phyloP scores from a whole-genome alignment of 92 coral and sea anemone species.

The Umimayanthus kanabou region DNA sequence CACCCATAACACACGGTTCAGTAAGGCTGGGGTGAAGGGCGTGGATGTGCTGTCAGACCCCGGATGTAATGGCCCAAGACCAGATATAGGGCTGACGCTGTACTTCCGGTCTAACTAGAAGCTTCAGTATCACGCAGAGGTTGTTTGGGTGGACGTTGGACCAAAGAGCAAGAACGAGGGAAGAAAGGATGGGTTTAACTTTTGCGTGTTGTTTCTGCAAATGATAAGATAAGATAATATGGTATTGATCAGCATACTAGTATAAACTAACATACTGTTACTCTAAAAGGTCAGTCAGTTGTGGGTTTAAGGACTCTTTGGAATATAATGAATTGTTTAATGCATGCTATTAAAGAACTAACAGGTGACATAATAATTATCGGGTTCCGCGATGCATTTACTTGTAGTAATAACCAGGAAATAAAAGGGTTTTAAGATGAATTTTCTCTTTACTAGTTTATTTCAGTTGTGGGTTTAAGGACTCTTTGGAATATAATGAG shows the following conservation, averaged over 20 bases:
- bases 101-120: constrained; percentile 63
- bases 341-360: neutral
- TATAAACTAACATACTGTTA: too few relatives aligned
- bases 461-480: too few relatives aligned
- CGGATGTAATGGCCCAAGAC: constrained; percentile 71
- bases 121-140: neutral
- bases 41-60: constrained; percentile 74
- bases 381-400: neutral
- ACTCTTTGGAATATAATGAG: neutral
- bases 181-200: too few relatives aligned
- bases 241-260: neutral
- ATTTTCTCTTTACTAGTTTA: too few relatives aligned
- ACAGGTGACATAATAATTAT: too few relatives aligned
- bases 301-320: too few relatives aligned
- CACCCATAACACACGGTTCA: constrained; percentile 54
- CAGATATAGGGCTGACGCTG: constrained; percentile 64
- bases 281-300: too few relatives aligned
- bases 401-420: neutral
- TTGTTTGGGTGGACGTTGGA: neutral
- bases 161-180: neutral
- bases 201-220: too few relatives aligned
- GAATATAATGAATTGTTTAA: too few relatives aligned
- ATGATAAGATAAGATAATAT: too few relatives aligned
- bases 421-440: neutral
- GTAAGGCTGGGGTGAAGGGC: constrained; percentile 67